A percentile compares a stretch with the other conserved stretches of the same genome.
Conservation (phyloP, 2,888 invertebrate species). For the Halocaridina rubra region DNA sequence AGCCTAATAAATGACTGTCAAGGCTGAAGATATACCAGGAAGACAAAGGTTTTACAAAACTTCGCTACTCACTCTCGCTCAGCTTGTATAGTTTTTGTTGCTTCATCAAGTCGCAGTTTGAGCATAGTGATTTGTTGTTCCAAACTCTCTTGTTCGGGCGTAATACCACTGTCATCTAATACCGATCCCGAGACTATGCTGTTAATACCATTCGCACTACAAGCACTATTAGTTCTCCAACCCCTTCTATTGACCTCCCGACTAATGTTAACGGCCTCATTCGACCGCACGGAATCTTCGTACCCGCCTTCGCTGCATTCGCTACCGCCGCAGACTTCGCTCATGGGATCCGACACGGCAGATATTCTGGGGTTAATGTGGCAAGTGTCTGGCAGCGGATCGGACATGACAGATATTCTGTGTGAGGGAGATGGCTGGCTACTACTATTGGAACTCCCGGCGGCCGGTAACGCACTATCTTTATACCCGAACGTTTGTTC, state of each 20-base stretch:
- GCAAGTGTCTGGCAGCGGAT: constrained; percentile 54
- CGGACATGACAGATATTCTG: constrained; percentile 57
- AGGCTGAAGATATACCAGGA: no score
- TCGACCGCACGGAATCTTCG: constrained; percentile 47
- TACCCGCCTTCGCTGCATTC: constrained; percentile 52
- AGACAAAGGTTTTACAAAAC: no score
- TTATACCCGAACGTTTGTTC: constrained; percentile 1
- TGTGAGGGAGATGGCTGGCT: constrained; percentile 60
- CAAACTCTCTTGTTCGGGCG: constrained; percentile 50
- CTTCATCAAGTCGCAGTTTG: constrained; percentile 79
- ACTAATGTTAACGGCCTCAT: constrained; percentile 17
- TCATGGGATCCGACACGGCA: constrained; percentile 56
- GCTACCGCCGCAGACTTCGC: constrained; percentile 49
- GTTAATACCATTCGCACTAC: neutral
- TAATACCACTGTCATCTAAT: constrained; percentile 49
- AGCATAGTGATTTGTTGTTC: constrained; percentile 66
- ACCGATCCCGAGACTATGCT: constrained; percentile 14
- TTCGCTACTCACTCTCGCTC: constrained; percentile 78
- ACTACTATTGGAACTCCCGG: constrained; percentile 50
- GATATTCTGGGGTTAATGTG: constrained; percentile 51
- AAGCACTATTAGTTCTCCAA: constrained; percentile 15
- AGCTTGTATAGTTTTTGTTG: constrained; percentile 77
- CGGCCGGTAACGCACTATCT: constrained; percentile 12
- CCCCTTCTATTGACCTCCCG: constrained; percentile 16
- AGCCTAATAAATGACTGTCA: no score